These are phyloP conservation scores for Varroa destructor DNA, from an alignment of 1,140 invertebrate genomes.

Conservation along the genomic window DNA sequence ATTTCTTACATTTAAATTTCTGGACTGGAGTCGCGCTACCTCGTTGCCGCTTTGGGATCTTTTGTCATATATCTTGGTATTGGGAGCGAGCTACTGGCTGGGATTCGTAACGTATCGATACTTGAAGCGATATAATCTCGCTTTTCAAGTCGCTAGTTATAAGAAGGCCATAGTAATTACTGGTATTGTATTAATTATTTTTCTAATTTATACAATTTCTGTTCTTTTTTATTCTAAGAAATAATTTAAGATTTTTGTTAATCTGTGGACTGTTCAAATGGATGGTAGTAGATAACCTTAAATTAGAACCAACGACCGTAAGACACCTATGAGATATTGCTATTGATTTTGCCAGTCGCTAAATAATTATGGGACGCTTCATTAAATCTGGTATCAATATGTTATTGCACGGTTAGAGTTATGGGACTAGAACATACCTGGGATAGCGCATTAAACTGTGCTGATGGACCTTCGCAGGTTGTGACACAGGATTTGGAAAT, in stretches of 20 bases:
- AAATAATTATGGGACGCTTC: too few relatives aligned
- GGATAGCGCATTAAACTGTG: constrained; percentile 12
- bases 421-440: too few relatives aligned
- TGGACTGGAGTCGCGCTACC: background rate
- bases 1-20: constrained; percentile 4
- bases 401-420: too few relatives aligned
- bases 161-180: constrained; percentile 2
- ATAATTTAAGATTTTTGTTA: too few relatives aligned
- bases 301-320: too few relatives aligned
- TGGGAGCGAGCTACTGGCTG: background rate
- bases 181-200: background rate
- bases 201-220: too few relatives aligned
- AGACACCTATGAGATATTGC: too few relatives aligned
- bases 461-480: constrained; percentile 31
- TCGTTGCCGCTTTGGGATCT: background rate
- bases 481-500: constrained; percentile 35
- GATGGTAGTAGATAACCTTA: too few relatives aligned
- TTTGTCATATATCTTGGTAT: background rate
- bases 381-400: too few relatives aligned
- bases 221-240: too few relatives aligned
- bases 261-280: too few relatives aligned
- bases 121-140: background rate
- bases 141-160: background rate
- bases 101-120: constrained; percentile 21
- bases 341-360: too few relatives aligned